These are phyloP conservation scores for Clinocottus analis DNA, from an alignment of 2,113 vertebrate species.

Conservation along the genomic window DNA sequence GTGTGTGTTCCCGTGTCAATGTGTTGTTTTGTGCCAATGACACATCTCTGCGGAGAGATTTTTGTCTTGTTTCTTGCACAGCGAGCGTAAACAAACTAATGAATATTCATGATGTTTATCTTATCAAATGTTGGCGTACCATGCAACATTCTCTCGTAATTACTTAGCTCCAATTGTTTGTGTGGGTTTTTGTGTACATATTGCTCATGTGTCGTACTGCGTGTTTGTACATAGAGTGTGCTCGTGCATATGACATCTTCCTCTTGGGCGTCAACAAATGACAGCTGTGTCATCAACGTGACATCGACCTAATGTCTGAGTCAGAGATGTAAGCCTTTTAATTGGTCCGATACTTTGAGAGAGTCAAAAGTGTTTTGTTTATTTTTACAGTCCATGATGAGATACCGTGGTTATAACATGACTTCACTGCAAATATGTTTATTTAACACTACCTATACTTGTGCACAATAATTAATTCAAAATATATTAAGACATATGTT, in stretches of 20 bases:
- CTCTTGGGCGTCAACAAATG: conserved; percentile 27
- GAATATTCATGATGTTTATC: conserved; percentile 69
- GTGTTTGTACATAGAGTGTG: conserved; percentile 9
- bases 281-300: conserved; percentile 41
- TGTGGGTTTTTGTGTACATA: conserved; percentile 5
- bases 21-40: too few relatives aligned
- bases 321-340: conserved; percentile 11
- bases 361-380: neutral
- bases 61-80: conserved; percentile 51
- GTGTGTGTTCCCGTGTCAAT: conserved; percentile 24
- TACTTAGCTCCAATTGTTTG: conserved; percentile 40
- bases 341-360: conserved; percentile 29
- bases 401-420: neutral
- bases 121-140: conserved; percentile 49
- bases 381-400: neutral
- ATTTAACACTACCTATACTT: neutral
- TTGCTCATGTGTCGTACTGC: conserved; percentile 14
- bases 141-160: conserved; percentile 56
- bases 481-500: neutral
- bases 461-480: neutral
- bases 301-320: conserved; percentile 15
- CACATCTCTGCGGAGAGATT: conserved; percentile 28
- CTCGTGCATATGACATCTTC: conserved; percentile 17
- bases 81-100: conserved; percentile 58
- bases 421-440: neutral